Evolutionary conservation across 2,113 vertebrate genomes (phyloP), one percentile per base, ranked within the genome.

Genomic region (Bujurquina vittata): DNA sequence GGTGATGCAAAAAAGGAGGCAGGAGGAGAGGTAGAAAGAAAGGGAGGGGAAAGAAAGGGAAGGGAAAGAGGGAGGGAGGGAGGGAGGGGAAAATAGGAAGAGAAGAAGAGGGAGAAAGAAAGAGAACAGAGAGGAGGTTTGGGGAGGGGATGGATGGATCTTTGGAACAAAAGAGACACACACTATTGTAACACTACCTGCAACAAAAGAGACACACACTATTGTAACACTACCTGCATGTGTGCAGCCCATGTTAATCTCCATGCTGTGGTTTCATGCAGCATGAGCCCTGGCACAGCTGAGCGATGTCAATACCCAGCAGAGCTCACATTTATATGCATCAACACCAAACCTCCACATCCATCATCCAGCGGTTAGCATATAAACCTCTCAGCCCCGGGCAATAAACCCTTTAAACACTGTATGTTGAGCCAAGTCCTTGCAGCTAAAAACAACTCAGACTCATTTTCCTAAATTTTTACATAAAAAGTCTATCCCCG

Each of bases 331-430:
- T 81, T 84, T 62, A 85, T 81, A 81, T 56, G 58, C 75, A 37
- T 61, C 37, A 49, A 20, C 79, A 40, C 22, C 18, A 87, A 87
- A 69, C 52, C 37, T 75, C 58, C 59, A 61, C 85, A 86, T 87
- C 81, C 22, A 86, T 80, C 80, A 87, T 49, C 46, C 61, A 46
- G 46, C 33, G 11, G 31, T 75, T 35, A 23, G 7, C 55, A 69
- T 69, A 54, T 20, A n/a, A 69, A 87, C 22, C 75, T 77, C 65
- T 74, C 35, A 73, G 22, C 43, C 59, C 23, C 82, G 1, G 10
- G 49, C 40, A 63, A 60, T 80, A 82, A 84, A 87, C 75, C 23
- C 23, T 12, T 43, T 40, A 40, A 54, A 46, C 65, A 40, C n/a
- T 60, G 63, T 23, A 29, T 69, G 40, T 29, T 72, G 10, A 37